Evolutionary conservation across 2,797 vertebrate species (phyloP).

Genomic region (Gallirallus australis): DNA sequence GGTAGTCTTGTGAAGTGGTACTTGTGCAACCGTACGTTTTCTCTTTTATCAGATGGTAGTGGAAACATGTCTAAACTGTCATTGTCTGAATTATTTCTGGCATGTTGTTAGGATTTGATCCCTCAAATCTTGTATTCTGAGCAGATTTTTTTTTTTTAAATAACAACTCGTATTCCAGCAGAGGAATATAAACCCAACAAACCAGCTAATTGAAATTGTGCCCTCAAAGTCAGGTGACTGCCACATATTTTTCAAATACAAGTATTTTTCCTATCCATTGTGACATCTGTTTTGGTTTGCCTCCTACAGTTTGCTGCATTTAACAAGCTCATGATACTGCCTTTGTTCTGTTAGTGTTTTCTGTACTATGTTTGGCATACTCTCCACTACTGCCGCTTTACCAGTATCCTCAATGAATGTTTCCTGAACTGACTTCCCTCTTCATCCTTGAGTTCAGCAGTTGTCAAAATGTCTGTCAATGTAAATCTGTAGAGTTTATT

Average conservation of each 20-base stretch:
- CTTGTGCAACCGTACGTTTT: neutral
- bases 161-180: neutral
- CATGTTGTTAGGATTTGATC: neutral
- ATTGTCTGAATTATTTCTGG: neutral
- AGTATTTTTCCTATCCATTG: neutral
- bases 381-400: conserved; percentile 39
- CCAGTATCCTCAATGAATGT: neutral
- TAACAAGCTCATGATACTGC: neutral
- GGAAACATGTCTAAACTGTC: neutral
- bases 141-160: neutral
- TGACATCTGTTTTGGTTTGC: neutral
- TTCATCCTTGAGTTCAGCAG: conserved; percentile 38
- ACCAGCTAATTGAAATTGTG: neutral
- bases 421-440: conserved; percentile 19
- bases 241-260: neutral
- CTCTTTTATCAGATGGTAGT: neutral
- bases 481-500: neutral
- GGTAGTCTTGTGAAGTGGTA: neutral
- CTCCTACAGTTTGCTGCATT: neutral
- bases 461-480: neutral
- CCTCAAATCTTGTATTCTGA: neutral
- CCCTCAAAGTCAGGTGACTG: neutral
- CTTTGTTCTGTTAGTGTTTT: conserved; percentile 36
- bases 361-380: conserved; percentile 5
- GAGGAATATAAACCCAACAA: neutral